Evolutionary conservation across 64 coral and sea anemone species (phyloP).

Genomic region (Cladopsammia gracilis): DNA sequence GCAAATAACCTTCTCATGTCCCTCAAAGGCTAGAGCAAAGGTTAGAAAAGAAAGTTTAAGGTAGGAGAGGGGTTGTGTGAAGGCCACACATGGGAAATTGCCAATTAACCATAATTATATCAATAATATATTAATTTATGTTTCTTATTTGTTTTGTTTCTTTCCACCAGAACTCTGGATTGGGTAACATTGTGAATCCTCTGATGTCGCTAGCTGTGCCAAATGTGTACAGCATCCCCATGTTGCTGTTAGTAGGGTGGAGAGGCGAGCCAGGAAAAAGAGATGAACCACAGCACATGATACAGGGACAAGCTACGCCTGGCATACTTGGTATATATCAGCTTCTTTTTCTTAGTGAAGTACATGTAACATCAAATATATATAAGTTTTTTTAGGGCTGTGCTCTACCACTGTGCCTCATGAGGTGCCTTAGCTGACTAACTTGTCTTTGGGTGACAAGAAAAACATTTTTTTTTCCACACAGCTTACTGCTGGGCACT

Average conservation of each 20-base stretch:
- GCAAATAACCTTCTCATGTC: no score
- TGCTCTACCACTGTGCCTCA: no score
- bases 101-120: not conserved
- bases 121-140: not conserved
- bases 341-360: not conserved
- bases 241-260: conserved; percentile 88
- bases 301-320: conserved; percentile 96
- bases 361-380: no score
- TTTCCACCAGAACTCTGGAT: conserved; percentile 66
- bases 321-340: conserved; percentile 85
- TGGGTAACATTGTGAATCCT: conserved; percentile 89
- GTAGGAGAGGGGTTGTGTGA: no score
- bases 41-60: no score
- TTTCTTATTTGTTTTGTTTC: not conserved
- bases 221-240: conserved; percentile 88
- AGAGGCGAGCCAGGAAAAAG: conserved; percentile 86
- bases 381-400: no score
- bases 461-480: no score
- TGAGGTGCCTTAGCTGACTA: no score
- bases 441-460: no score
- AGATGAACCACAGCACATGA: conserved; percentile 90
- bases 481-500: no score
- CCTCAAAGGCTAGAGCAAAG: no score
- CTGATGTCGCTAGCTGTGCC: conserved; percentile 84
- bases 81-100: no score